These are phyloP conservation scores for Mormyrops attenuatus DNA, from an alignment of 2,797 vertebrate genomes.

Conservation along the genomic window DNA sequence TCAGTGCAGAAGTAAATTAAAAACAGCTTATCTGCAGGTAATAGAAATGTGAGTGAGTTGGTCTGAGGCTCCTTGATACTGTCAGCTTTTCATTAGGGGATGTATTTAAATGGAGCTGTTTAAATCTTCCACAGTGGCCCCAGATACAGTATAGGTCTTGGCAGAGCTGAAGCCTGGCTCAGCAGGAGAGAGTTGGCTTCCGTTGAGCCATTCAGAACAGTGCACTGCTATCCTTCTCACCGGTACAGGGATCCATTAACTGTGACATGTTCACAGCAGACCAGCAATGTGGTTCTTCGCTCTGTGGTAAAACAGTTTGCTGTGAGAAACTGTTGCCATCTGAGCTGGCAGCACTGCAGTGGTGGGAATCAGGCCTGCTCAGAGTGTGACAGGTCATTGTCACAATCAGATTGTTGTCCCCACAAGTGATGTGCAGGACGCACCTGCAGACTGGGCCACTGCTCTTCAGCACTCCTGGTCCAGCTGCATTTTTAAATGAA, in stretches of 20 bases:
- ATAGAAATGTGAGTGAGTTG: neutral
- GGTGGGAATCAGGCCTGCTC: neutral
- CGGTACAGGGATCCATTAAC: slow-evolving; percentile 9
- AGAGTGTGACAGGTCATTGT: neutral
- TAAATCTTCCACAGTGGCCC: neutral
- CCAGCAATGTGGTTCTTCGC: neutral
- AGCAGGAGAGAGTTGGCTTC: neutral
- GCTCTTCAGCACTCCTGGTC: no score
- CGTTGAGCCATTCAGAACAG: neutral
- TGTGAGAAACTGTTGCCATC: neutral
- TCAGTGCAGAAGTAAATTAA: neutral
- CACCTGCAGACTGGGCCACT: neutral
- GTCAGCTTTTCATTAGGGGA: neutral
- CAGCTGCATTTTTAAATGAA: neutral
- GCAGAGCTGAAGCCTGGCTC: neutral
- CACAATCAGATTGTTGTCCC: neutral
- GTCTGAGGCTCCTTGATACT: neutral
- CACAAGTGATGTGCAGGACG: neutral
- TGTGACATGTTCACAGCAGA: slow-evolving; percentile 13
- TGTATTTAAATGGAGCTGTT: neutral
- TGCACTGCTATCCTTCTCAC: neutral
- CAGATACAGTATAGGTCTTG: neutral
- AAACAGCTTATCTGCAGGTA: neutral
- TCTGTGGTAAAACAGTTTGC: neutral
- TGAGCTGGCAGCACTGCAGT: neutral